These are phyloP conservation scores for Hemicentrotus pulcherrimus DNA, from an alignment of 35 echinoderm and acorn worm genomes.

Conservation along the genomic window DNA sequence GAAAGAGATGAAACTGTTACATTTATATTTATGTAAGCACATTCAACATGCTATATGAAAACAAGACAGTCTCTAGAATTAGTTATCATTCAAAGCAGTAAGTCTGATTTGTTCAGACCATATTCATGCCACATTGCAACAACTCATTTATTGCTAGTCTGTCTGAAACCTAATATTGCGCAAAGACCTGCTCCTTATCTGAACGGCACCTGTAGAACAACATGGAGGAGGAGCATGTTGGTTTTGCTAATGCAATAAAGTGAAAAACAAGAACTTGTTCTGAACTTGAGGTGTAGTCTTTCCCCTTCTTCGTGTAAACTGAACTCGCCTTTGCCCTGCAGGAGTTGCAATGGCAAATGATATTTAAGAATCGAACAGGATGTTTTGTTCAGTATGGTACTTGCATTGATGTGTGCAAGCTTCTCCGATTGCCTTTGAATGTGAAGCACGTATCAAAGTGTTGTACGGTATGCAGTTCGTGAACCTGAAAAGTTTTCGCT, in stretches of 20 bases:
- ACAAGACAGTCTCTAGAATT: too few species aligned
- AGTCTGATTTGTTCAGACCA: not conserved
- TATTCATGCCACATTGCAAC: not conserved
- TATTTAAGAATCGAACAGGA: not conserved
- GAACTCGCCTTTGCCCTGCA: not conserved
- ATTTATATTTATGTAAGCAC: too few species aligned
- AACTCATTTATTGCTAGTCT: not conserved
- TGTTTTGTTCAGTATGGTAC: not conserved
- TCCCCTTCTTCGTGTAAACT: not conserved
- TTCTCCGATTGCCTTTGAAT: not conserved
- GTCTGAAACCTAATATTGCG: too few species aligned
- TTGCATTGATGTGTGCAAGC: not conserved
- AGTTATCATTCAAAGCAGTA: too few species aligned
- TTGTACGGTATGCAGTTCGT: not conserved
- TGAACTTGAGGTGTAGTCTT: conserved; percentile 10
- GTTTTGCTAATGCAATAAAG: conserved; percentile 13
- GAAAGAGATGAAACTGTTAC: too few species aligned
- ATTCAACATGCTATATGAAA: too few species aligned
- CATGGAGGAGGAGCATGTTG: not conserved
- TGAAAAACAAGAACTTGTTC: not conserved
- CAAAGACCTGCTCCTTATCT: not conserved
- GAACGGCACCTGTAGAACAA: not conserved
- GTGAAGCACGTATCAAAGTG: not conserved
- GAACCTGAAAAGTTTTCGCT: not conserved
- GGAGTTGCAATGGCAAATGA: not conserved